A percentile compares a stretch with the other conserved stretches of the same genome.
These are phyloP conservation scores for Corythornis leucogaster DNA, from an alignment of 2,797 vertebrate species.

Conservation along the genomic window DNA sequence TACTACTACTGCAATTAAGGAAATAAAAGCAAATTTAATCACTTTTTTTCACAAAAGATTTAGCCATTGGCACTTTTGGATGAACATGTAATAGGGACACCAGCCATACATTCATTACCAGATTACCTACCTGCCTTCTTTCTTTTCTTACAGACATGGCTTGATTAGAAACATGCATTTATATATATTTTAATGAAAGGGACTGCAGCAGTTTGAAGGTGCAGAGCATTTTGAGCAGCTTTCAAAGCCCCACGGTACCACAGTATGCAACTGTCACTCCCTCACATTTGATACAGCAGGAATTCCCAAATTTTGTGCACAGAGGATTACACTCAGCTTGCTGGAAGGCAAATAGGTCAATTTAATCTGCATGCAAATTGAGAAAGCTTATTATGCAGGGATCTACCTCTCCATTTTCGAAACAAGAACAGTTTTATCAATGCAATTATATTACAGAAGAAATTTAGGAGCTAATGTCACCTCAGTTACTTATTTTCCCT, in stretches of 20 bases:
- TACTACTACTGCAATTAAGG: not conserved
- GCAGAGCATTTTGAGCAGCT: not conserved
- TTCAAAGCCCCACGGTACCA: not conserved
- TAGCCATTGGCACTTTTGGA: not conserved
- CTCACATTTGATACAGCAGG: not conserved
- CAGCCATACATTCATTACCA: not conserved
- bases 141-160: not conserved
- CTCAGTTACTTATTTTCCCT: not conserved
- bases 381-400: not conserved
- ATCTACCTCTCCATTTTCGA: not conserved
- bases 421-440: not conserved
- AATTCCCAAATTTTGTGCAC: not conserved
- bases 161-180: not conserved
- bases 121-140: not conserved
- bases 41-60: not conserved
- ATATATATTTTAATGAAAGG: not conserved
- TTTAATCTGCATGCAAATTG: conserved; percentile 25
- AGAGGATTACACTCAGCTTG: not conserved
- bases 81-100: not conserved
- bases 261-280: not conserved
- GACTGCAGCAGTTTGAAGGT: not conserved
- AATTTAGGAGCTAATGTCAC: not conserved
- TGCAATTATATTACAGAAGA: not conserved
- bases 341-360: not conserved
- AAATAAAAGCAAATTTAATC: not conserved